Base-by-base conservation (phyloP, 2,113 vertebrate species). In the Pachycephala philippinensis region DNA sequence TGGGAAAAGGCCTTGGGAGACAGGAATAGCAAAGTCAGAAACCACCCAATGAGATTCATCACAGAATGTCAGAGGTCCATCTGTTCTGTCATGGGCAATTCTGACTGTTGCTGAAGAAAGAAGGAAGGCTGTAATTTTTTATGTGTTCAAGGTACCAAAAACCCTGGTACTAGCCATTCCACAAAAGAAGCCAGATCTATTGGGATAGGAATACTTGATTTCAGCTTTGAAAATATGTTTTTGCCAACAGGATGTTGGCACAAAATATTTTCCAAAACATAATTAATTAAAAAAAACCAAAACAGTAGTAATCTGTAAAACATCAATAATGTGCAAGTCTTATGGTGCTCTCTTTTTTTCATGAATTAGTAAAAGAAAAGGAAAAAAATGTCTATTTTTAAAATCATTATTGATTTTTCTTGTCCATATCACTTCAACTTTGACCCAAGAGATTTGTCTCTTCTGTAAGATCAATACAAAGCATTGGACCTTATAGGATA, bases 391-490 rank as follows among this genome's bases (percentile, higher is more conserved):
- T 12, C 63, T 94, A 63, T 95, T 96, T 96, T 95, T 21, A 44
- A 96, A 97, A 96, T 97, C 87, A 95, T 96, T 97, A 96, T 97
- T 88, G 95, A 97, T 97, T 96, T 94, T 96, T 15, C 74, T 91
- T 93, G 82, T 93, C 78, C 59, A 52, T 88, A 96, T 90, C 93
- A 94, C 93, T 96, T 97, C 87, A 96, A 87, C 94, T 96, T 96
- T 95, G 91, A 96, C 95, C 91, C 95, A 84, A 27, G 94, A 96
- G 96, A 96, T 96, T 96, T 92, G 85, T 92, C 92, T 96, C 79
- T 96, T 95, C 93, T 81, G 63, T 84, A 74, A 90, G 90, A 97
- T 96, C 95, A 95, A 96, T 97, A 96, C 17, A 94, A 95, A 86
- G 87, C 95, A 93, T 37, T 96, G 91, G 95, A 97, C 94, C 90